These are phyloP conservation scores for Hylaeus anthracinus DNA, from an alignment of 1,140 invertebrate species.

Conservation along the genomic window DNA sequence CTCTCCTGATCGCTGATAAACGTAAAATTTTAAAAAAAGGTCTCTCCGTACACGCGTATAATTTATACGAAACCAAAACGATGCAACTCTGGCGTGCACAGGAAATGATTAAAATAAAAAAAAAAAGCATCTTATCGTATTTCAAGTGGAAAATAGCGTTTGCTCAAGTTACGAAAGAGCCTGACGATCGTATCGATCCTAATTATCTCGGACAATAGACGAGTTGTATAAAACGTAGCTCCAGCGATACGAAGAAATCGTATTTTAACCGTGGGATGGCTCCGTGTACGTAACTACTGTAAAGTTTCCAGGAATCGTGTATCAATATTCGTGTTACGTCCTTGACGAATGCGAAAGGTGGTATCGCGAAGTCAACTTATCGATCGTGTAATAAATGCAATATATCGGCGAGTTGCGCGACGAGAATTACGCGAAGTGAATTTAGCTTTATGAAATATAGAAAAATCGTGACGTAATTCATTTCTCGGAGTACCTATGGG, in stretches of 20 bases:
- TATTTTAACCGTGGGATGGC: not conserved
- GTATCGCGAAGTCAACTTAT: not conserved
- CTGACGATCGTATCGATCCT: not conserved
- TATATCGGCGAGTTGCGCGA: not conserved
- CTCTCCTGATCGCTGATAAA: no score
- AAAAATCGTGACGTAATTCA: not conserved
- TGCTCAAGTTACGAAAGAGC: not conserved
- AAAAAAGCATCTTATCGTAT: not conserved
- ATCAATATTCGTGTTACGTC: constrained; percentile 11
- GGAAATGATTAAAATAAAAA: not conserved
- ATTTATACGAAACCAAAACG: not conserved
- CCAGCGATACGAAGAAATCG: constrained; percentile 7
- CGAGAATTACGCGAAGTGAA: not conserved
- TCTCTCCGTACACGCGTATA: no score
- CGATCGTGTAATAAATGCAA: constrained; percentile 16
- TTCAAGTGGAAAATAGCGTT: not conserved
- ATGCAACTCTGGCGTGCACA: no score
- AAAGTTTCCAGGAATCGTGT: constrained; percentile 12
- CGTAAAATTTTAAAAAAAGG: no score
- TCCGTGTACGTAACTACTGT: not conserved
- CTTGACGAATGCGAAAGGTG: not conserved
- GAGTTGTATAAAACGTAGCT: not conserved
- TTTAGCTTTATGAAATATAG: not conserved
- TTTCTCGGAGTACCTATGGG: not conserved
- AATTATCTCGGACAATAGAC: constrained; percentile 14